phyloP scores from a whole-genome alignment of 2,113 vertebrate species.

The Neotragus moschatus region DNA sequence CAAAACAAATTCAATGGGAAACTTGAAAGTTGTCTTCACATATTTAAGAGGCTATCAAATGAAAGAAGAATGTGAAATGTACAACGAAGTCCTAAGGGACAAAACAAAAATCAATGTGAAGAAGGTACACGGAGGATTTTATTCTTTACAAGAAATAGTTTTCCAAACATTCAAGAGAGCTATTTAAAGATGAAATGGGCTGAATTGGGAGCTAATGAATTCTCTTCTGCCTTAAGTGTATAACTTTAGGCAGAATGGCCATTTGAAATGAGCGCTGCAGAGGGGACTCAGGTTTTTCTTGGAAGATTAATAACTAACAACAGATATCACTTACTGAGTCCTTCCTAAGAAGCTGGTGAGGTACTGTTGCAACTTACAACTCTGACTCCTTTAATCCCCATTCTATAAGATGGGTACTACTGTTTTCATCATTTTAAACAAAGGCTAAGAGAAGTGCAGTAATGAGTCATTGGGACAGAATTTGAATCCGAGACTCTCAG shows the following conservation, averaged over 20 bases:
- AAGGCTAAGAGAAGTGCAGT: background rate
- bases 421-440: background rate
- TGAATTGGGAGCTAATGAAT: background rate
- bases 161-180: background rate
- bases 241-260: background rate
- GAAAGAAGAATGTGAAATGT: background rate
- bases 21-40: background rate
- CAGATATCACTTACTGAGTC: background rate
- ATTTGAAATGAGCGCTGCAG: background rate
- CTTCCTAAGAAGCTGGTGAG: background rate
- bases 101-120: background rate
- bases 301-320: background rate
- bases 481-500: background rate
- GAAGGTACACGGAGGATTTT: background rate
- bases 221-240: background rate
- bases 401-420: background rate
- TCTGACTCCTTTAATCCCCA: too few relatives aligned
- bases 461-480: background rate
- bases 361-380: background rate
- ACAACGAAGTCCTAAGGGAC: fast-evolving
- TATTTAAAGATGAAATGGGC: background rate
- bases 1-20: background rate
- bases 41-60: background rate
- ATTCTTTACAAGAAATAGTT: background rate
- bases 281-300: background rate